Base-by-base conservation (phyloP, 1,140 invertebrate genomes). In the Aphis craccivora region DNA sequence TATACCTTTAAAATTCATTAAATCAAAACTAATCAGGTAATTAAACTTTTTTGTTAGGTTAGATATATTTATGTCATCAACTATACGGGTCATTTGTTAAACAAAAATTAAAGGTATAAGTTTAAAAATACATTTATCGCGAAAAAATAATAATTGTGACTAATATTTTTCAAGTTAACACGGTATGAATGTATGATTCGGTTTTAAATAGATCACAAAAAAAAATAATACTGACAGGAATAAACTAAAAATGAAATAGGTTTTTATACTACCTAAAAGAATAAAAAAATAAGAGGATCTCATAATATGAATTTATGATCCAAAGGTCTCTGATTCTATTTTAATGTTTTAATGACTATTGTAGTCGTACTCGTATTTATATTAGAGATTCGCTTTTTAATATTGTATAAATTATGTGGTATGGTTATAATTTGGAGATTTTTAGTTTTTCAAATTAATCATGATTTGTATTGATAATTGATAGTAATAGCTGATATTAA, bases 11-110 rank as follows among this genome's bases (percentile, higher is more conserved):
- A 48, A 30, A 48, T 8, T 45, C 84, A n/a, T 30, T 35, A 48
- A 35, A 87, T 87, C 20, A n/a, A 87, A 87, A 87, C n/a, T 87
- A n/a, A 87, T 45, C 25, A 30, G 35, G 40, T 84, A 35, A 93
- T 91, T 88, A 18, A n/a, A n/a, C 11, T 18, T 20, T 76, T n/a
- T 76, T 35, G 14, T 76, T n/a, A n/a, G 30, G 60, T 67, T 30
- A 60, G 25, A 9, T 60, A 8, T 67, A 14, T n/a, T 67, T 14
- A n/a, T 18, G 14, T 35, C 30, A n/a, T 76, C n/a, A 14, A 18
- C 30, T 14, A 76, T n/a, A 40, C 37, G 11, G n/a, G 6, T 76
- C n/a, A n/a, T 76, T n/a, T 18, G 9, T n/a, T 76, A 6, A n/a
- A n/a, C 11, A 30, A 67, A 67, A 30, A n/a, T n/a, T 67, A 9